Evolutionary conservation across 1,140 invertebrate genomes (phyloP).

Genomic region (Telenomus remus): DNA sequence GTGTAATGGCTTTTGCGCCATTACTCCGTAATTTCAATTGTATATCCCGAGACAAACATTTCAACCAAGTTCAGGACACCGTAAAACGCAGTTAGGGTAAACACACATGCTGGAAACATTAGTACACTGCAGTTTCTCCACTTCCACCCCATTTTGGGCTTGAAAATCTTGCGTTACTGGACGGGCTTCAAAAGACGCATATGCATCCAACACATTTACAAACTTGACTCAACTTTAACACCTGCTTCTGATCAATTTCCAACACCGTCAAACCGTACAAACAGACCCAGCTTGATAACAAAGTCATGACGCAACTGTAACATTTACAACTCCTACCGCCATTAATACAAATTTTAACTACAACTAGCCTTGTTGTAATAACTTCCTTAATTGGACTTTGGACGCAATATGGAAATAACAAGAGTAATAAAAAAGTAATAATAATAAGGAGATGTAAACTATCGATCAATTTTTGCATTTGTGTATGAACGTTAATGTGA

Average conservation of each 20-base stretch:
- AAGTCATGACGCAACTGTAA: slow-evolving; percentile 31
- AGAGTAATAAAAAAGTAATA: too few relatives aligned
- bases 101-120: slow-evolving; percentile 40
- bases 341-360: neutral
- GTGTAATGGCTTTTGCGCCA: slow-evolving; percentile 19
- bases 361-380: too few relatives aligned
- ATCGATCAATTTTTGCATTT: neutral
- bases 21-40: slow-evolving; percentile 39
- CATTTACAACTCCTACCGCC: slow-evolving; percentile 10
- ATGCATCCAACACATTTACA: slow-evolving; percentile 35
- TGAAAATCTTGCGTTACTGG: slow-evolving; percentile 42
- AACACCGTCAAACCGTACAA: slow-evolving; percentile 37
- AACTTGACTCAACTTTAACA: slow-evolving; percentile 38
- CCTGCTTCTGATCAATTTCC: slow-evolving; percentile 27
- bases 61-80: slow-evolving; percentile 42
- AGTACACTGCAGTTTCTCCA: slow-evolving; percentile 33
- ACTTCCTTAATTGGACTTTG: too few relatives aligned
- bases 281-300: slow-evolving; percentile 40
- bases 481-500: too few relatives aligned
- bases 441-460: too few relatives aligned
- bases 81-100: slow-evolving; percentile 48
- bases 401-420: too few relatives aligned
- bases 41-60: slow-evolving; percentile 42
- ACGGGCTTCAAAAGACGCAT: slow-evolving; percentile 31
- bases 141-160: slow-evolving; percentile 40